Evolutionary conservation across 2,797 vertebrate genomes (phyloP).

Genomic region (Neopelma chrysocephalum): DNA sequence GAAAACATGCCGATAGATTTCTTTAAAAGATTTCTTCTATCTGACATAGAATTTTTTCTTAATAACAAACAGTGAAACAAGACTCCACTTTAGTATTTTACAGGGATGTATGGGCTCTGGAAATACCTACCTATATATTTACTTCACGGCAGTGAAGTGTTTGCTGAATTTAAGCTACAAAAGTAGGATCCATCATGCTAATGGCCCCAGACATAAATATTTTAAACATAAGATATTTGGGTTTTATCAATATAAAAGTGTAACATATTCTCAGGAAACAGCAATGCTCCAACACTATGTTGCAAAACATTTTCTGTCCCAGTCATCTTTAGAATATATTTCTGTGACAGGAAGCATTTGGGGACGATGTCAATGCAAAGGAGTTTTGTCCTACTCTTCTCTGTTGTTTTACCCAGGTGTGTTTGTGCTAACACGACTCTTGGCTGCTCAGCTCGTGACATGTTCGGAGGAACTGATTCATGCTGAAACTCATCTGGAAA

Average conservation of each 20-base stretch:
- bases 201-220: neutral
- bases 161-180: neutral
- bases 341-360: neutral
- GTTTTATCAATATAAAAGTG: neutral
- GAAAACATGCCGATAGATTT: neutral
- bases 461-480: neutral
- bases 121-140: neutral
- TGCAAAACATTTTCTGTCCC: neutral
- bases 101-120: neutral
- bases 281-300: neutral
- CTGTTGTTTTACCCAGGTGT: accelerated
- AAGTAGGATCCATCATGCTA: neutral
- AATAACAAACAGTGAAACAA: neutral
- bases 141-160: neutral
- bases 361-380: neutral
- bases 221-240: neutral
- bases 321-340: neutral
- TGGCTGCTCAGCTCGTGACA: neutral
- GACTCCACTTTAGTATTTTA: neutral
- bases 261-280: neutral
- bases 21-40: neutral
- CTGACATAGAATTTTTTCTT: neutral
- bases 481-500: neutral
- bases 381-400: neutral
- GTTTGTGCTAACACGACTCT: accelerated